These are phyloP conservation scores for Dryoscopus gambensis DNA, from an alignment of 2,113 vertebrate species.

Conservation along the genomic window DNA sequence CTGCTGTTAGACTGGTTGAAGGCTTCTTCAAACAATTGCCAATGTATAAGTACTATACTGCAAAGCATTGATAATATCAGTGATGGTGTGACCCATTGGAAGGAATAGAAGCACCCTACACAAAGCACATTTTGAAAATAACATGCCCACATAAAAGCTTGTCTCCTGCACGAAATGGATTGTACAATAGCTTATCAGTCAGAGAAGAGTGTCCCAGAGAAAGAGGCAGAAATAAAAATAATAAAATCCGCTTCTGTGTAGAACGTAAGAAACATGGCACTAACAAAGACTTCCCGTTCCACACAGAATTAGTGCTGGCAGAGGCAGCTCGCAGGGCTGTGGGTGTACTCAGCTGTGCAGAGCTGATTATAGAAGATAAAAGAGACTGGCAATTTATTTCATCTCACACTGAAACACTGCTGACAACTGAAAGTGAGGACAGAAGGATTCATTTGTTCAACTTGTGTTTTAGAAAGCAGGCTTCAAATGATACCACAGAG, in stretches of 20 bases:
- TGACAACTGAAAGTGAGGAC: conserved; percentile 77
- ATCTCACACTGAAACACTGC: conserved; percentile 74
- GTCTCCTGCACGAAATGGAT: conserved; percentile 10
- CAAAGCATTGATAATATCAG: not conserved
- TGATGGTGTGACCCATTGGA: not conserved
- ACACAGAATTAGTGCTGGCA: conserved; percentile 55
- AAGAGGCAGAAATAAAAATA: conserved; percentile 35
- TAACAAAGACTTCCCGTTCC: conserved; percentile 68
- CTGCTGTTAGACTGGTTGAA: not conserved
- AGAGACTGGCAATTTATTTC: conserved; percentile 75
- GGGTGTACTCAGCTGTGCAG: conserved; percentile 75
- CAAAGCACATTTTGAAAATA: not conserved
- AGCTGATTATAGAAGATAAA: conserved; percentile 81
- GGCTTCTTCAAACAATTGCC: not conserved
- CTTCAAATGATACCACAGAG: conserved; percentile 71
- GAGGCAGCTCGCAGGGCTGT: conserved; percentile 35
- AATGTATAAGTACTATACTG: not conserved
- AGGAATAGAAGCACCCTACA: not conserved
- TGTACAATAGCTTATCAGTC: not conserved
- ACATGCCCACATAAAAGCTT: not conserved
- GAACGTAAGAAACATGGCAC: conserved; percentile 12
- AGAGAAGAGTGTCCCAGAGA: not conserved
- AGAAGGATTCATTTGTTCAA: conserved; percentile 81
- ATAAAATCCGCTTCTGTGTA: conserved; percentile 2
- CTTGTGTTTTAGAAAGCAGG: conserved; percentile 76